Evolutionary conservation across 2,888 invertebrate genomes (phyloP).

Genomic region (Polymixis lichenea): DNA sequence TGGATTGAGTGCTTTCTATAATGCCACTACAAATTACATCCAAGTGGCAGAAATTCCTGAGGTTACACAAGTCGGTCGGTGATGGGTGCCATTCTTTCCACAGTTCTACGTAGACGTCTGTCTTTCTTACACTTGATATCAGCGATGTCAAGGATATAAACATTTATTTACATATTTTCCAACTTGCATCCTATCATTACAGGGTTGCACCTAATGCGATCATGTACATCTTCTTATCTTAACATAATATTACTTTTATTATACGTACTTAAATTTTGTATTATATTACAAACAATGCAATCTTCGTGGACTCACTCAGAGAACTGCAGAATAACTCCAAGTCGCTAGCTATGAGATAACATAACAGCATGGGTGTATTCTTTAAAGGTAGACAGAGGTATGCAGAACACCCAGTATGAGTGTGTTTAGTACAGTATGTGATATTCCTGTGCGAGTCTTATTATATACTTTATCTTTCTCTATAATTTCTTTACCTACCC

Average conservation of each 20-base stretch:
- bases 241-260: no score
- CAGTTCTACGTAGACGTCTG: neutral
- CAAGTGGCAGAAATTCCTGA: neutral
- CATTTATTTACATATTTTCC: no score
- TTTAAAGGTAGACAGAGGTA: neutral
- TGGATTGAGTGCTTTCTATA: neutral
- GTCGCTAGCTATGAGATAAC: neutral
- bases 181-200: no score
- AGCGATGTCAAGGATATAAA: neutral
- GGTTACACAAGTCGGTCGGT: neutral
- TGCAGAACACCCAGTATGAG: neutral
- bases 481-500: neutral
- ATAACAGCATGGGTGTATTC: neutral
- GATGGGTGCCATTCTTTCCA: neutral
- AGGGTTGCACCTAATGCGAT: no score
- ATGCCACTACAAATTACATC: neutral
- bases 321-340: no score
- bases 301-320: no score
- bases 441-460: no score
- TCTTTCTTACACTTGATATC: neutral
- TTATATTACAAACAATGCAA: no score
- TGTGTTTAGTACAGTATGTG: no score
- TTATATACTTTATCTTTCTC: no score
- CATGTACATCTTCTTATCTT: no score
- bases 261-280: no score